Conservation (phyloP, 2,888 invertebrate genomes). For the Euphydryas editha region DNA sequence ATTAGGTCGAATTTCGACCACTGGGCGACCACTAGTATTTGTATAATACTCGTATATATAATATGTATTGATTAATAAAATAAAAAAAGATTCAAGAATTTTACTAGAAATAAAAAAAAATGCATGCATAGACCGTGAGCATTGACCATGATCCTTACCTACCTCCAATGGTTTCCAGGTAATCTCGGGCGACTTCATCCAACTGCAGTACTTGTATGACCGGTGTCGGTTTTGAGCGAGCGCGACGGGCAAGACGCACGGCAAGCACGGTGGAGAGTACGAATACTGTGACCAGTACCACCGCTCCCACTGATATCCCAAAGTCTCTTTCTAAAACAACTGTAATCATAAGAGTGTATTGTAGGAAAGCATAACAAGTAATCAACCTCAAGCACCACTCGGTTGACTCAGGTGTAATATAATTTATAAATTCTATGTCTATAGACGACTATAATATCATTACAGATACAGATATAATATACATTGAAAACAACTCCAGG, state of each 20-base stretch:
- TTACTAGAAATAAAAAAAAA: neutral
- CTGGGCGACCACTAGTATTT: too few relatives aligned
- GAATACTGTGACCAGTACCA: constrained; percentile 67
- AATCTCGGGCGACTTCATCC: constrained; percentile 74
- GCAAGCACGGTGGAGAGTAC: constrained; percentile 62
- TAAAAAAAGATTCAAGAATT: too few relatives aligned
- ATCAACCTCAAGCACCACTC: neutral
- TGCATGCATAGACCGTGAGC: constrained; percentile 4
- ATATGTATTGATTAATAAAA: too few relatives aligned
- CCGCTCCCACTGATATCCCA: constrained; percentile 72
- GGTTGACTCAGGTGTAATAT: too few relatives aligned
- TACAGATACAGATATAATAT: too few relatives aligned
- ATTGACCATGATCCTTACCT: constrained; percentile 30
- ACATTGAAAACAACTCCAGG: too few relatives aligned
- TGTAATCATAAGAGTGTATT: constrained; percentile 46
- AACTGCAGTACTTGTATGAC: constrained; percentile 76
- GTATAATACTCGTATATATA: too few relatives aligned
- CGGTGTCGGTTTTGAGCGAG: constrained; percentile 63
- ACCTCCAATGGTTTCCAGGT: constrained; percentile 73
- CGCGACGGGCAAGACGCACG: constrained; percentile 60
- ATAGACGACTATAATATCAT: too few relatives aligned
- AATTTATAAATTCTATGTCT: too few relatives aligned
- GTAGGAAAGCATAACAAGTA: neutral
- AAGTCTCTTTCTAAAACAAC: constrained; percentile 71
- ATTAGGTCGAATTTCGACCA: too few relatives aligned